Base-by-base conservation (phyloP, 1,140 invertebrate genomes). In the Zaprionus gabonicus region DNA sequence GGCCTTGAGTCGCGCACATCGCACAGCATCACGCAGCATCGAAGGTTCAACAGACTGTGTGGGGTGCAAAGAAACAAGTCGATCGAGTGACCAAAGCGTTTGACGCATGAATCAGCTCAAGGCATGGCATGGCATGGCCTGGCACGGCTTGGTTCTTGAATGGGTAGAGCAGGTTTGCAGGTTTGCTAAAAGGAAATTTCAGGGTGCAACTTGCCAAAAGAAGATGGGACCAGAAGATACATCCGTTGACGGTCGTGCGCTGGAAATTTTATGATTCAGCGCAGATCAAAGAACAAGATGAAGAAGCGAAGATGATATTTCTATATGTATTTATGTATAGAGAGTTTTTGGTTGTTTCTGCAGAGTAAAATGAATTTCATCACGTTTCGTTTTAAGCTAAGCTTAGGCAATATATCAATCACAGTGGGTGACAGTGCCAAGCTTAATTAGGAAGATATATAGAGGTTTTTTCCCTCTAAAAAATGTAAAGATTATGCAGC, bases 11-110 rank as follows among this genome's bases (percentile, higher is more conserved):
- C 51, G 72, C 74, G 57, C 23, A 73, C 77, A 68, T 64, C 49
- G 38, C 38, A 41, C 31, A 34, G 38, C 38, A 41, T 34, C 31
- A 15, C 46, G 12, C 20, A 25, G 46, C 20, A 51, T 25, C 46
- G n/a, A 57, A 79, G 79, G 86, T 90, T 90, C 85, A 91, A 91
- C 58, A 80, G 49, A 74, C 81, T 85, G 78, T 88, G 83, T 78
- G 83, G 84, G 75, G 71, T 66, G 72, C 67, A 57, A 44, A 34
- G 27, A 53, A 67, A 82, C 71, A 71, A 82, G 79, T 85, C 68
- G 62, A 71, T 53, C n/a, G 41, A 46, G 44, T 75, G 66, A 60
- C 64, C 59, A 71, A 58, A 71, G 59, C 65, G 78, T 44, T 59
- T 57, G 69, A 80, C 64, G 41, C 55, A 63, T 84, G 76, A 81